A percentile compares a stretch with the other conserved stretches of the same genome.
phyloP scores from a whole-genome alignment of 2,113 vertebrate genomes.

The Rhinolophus ferrumequinum region DNA sequence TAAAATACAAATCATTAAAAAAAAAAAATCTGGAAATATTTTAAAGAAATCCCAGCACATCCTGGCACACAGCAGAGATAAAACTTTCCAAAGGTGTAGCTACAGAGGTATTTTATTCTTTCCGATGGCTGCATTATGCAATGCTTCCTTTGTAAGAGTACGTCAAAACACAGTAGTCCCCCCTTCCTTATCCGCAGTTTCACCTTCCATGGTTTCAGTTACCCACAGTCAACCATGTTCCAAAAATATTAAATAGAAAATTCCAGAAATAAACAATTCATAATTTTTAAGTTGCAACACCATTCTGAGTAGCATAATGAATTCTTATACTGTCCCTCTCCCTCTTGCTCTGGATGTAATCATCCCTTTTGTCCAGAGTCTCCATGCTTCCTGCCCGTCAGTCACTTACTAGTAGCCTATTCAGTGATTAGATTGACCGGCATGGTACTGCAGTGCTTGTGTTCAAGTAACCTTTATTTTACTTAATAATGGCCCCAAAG shows the following conservation, averaged over 20 bases:
- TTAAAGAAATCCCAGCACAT: constrained; percentile 33
- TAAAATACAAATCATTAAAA: constrained; percentile 19
- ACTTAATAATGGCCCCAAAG: background rate
- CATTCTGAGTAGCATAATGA: background rate
- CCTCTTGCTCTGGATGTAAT: background rate
- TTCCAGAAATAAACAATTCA: background rate
- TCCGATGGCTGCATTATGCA: background rate
- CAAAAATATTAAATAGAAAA: background rate
- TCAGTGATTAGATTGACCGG: background rate
- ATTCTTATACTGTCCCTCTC: background rate
- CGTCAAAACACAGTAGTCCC: constrained; percentile 10
- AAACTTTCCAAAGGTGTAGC: background rate
- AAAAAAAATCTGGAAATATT: constrained; percentile 35
- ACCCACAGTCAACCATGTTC: background rate
- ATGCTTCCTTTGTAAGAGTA: constrained; percentile 29
- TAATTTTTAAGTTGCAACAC: background rate
- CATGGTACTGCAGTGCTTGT: background rate
- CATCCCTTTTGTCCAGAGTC: background rate
- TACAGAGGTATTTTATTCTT: constrained; percentile 20
- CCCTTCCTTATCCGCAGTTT: background rate
- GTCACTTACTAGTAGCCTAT: background rate
- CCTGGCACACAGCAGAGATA: background rate
- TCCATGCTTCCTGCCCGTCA: background rate
- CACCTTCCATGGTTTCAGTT: background rate
- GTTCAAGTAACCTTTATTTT: background rate